Conservation (phyloP, 2,888 invertebrate species). For the Spodoptera littoralis region DNA sequence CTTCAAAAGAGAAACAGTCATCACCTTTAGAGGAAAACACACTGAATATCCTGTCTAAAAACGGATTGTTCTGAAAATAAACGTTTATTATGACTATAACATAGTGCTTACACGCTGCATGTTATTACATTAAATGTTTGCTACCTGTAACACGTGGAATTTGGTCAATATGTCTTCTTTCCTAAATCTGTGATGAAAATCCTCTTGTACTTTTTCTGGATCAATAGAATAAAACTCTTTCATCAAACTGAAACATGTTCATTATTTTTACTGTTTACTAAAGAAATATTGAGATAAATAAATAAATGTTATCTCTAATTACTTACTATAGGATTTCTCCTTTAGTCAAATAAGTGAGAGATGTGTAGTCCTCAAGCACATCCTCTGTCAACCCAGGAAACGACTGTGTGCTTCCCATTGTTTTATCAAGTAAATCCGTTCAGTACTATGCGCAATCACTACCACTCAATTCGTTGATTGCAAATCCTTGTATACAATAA, state of each 20-base stretch:
- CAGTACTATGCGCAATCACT: slow-evolving; percentile 3
- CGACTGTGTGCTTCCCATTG: slow-evolving; percentile 85
- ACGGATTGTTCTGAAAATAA: slow-evolving; percentile 92
- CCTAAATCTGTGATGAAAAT: slow-evolving; percentile 86
- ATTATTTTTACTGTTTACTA: background rate
- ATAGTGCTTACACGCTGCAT: too few species aligned
- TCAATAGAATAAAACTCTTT: slow-evolving; percentile 88
- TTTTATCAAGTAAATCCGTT: background rate
- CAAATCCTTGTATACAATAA: slow-evolving; percentile 29
- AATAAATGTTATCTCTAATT: background rate
- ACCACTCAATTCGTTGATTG: slow-evolving; percentile 10
- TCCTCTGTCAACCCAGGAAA: slow-evolving; percentile 88
- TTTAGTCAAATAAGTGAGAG: slow-evolving; percentile 90
- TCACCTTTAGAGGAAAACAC: slow-evolving; percentile 93
- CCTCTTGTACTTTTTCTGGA: slow-evolving; percentile 75
- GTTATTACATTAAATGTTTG: too few species aligned
- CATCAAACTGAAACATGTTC: slow-evolving; percentile 81
- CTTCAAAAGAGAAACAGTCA: slow-evolving; percentile 92
- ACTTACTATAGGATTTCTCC: slow-evolving; percentile 90
- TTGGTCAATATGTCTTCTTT: slow-evolving; percentile 87
- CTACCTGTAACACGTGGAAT: slow-evolving; percentile 91
- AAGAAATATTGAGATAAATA: too few species aligned
- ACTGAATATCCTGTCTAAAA: slow-evolving; percentile 91
- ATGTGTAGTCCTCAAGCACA: slow-evolving; percentile 88
- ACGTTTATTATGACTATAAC: background rate